Percentiles rank a stretch among this genome's conserved stretches.
Conservation (phyloP, 53 echinoderm and acorn worm genomes). For the Holothuria scabra region DNA sequence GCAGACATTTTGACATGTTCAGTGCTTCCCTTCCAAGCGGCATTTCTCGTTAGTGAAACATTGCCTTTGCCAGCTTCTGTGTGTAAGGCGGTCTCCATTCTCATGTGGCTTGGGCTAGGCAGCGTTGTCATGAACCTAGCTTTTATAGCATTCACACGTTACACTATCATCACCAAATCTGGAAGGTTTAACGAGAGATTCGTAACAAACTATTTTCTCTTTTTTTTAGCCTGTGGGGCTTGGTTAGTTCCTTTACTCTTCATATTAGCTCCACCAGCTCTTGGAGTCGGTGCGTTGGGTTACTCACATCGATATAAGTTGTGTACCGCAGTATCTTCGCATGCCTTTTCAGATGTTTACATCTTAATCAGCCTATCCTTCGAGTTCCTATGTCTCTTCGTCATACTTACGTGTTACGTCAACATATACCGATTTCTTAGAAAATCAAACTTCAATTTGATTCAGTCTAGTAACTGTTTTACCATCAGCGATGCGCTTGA, state of each 20-base stretch:
- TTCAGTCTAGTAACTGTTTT: not conserved
- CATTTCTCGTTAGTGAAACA: conserved; percentile 49
- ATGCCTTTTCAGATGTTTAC: conserved; percentile 37
- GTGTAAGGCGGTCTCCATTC: conserved; percentile 55
- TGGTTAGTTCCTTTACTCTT: conserved; percentile 73
- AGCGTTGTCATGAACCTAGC: conserved; percentile 77
- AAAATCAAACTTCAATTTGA: not conserved
- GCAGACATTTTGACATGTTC: conserved; percentile 77
- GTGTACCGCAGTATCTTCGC: conserved; percentile 49
- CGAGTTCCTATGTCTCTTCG: conserved; percentile 8
- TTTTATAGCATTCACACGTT: conserved; percentile 74
- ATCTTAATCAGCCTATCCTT: not conserved
- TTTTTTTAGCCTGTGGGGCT: conserved; percentile 55
- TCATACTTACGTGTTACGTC: not conserved
- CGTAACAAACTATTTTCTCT: conserved; percentile 61
- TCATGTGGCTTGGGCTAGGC: conserved; percentile 74
- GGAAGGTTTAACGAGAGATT: conserved; percentile 51
- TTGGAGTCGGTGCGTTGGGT: conserved; percentile 51
- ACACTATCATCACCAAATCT: conserved; percentile 72
- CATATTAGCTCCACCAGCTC: conserved; percentile 42
- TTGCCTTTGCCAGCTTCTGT: not conserved
- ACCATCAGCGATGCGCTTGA: not conserved
- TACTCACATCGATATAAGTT: conserved; percentile 54
- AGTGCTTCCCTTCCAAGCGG: conserved; percentile 73
- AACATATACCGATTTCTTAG: conserved; percentile 19